phyloP scores from a whole-genome alignment of 2,113 vertebrate species.

The Sapayoa aenigma region DNA sequence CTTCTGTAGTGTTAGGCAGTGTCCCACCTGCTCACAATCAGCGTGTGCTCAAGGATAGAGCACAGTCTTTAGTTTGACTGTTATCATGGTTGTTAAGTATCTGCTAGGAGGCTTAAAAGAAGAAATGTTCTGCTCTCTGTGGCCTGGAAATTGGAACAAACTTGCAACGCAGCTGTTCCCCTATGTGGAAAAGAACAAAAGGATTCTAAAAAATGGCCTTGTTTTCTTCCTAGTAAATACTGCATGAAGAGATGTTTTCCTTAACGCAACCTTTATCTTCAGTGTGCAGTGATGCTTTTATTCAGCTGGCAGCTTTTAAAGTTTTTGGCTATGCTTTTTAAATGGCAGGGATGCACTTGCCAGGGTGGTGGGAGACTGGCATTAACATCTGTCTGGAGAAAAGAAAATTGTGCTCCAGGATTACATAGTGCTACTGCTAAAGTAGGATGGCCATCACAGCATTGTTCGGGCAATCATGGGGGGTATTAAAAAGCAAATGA shows the following conservation, averaged over 20 bases:
- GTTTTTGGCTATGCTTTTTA: not conserved
- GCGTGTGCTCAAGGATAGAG: not conserved
- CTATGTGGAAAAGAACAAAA: not conserved
- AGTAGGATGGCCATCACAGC: not conserved
- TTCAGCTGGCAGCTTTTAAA: not conserved
- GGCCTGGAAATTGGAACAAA: not conserved
- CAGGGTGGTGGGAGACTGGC: not conserved
- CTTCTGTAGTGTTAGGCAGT: not conserved
- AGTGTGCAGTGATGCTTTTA: not conserved
- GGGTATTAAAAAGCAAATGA: not conserved
- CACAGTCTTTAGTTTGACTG: not conserved
- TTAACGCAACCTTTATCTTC: not conserved
- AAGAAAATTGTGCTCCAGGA: not conserved
- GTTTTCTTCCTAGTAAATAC: not conserved
- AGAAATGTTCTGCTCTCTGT: not conserved
- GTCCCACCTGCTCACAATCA: not conserved
- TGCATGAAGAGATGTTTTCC: not conserved
- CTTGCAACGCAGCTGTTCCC: not conserved
- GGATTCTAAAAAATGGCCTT: not conserved
- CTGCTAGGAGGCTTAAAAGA: not conserved
- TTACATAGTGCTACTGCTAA: not conserved
- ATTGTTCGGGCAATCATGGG: not conserved
- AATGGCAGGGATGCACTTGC: not conserved
- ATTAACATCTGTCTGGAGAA: not conserved
- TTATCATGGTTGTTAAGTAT: not conserved